A percentile compares a stretch with the other conserved stretches of the same genome.
Conservation (phyloP, 2,113 vertebrate species). For the Pycnonotus jocosus region DNA sequence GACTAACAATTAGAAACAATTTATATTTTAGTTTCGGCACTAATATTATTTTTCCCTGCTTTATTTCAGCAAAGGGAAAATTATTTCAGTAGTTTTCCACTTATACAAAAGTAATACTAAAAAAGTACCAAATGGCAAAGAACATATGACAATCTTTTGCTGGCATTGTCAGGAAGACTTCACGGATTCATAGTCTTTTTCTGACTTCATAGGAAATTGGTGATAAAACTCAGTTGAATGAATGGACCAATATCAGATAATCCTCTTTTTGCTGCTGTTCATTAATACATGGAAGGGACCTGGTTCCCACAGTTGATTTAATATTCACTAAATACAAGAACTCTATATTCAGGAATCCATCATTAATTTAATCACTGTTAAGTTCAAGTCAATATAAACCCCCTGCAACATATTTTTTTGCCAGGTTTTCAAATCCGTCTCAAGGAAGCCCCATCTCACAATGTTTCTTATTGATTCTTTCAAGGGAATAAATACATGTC, state of each 20-base stretch:
- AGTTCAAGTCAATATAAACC: not conserved
- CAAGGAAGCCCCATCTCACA: not conserved
- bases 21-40: not conserved
- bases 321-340: not conserved
- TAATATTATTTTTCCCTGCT: not conserved
- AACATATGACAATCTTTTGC: not conserved
- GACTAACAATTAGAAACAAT: not conserved
- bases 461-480: not conserved
- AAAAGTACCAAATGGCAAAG: not conserved
- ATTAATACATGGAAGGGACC: not conserved
- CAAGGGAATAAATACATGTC: not conserved
- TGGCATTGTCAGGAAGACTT: not conserved
- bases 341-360: not conserved
- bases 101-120: not conserved
- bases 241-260: not conserved
- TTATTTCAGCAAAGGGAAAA: not conserved
- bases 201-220: not conserved
- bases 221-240: not conserved
- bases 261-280: not conserved
- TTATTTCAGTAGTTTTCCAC: rapidly evolving
- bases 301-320: not conserved
- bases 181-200: not conserved
- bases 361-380: not conserved
- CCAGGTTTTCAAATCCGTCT: not conserved
- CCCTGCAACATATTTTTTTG: not conserved